A percentile compares a stretch with the other conserved stretches of the same genome.
phyloP scores from a whole-genome alignment of 2,888 invertebrate genomes.

The Notodonta dromedarius region DNA sequence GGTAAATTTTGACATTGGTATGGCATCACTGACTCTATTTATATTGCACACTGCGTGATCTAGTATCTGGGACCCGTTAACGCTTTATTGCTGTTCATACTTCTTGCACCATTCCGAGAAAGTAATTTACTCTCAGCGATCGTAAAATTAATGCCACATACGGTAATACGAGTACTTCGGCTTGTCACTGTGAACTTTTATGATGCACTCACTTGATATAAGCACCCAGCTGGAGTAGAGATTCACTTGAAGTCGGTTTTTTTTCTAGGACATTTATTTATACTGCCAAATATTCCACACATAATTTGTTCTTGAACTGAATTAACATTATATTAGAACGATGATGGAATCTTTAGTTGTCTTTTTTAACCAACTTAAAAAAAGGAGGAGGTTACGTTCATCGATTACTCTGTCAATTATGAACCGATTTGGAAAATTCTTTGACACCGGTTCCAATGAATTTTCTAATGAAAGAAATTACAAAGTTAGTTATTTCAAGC shows the following conservation, averaged over 20 bases:
- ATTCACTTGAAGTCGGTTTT: background rate
- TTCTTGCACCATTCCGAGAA: conserved; percentile 76
- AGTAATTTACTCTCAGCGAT: conserved; percentile 75
- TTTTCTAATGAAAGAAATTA: no score
- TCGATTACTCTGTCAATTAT: no score
- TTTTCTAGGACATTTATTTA: background rate
- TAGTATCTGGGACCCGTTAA: conserved; percentile 66
- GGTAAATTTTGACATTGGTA: background rate
- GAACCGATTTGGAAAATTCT: no score
- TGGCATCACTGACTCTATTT: conserved; percentile 8
- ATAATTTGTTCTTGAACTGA: no score
- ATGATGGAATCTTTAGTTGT: no score
- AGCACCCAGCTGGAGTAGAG: conserved; percentile 27
- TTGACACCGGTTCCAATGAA: no score
- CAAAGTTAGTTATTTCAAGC: no score
- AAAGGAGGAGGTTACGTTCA: no score
- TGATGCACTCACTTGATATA: conserved; percentile 70
- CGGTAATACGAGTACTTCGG: conserved; percentile 73
- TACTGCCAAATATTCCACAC: no score
- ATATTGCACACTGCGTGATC: conserved; percentile 51
- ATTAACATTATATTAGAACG: no score
- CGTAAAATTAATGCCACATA: conserved; percentile 78
- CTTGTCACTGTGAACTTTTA: conserved; percentile 78
- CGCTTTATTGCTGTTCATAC: conserved; percentile 76
- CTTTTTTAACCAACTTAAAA: no score